phyloP scores from a whole-genome alignment of 2,888 invertebrate species.

The Tenthredo distinguenda region DNA sequence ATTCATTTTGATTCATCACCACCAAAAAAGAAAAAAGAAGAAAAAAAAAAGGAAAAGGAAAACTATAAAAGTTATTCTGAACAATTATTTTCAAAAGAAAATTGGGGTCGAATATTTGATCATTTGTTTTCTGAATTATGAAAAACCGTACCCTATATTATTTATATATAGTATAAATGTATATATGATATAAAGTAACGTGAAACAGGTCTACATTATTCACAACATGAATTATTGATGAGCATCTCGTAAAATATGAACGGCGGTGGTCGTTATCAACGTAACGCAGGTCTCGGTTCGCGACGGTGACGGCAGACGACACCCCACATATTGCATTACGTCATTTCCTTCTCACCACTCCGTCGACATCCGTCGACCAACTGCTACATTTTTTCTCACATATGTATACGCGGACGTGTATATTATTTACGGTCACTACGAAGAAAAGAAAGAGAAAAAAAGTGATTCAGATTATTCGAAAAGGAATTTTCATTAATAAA shows the following conservation, averaged over 20 bases:
- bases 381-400: not conserved
- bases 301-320: constrained; percentile 62
- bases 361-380: constrained; percentile 17
- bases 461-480: no score
- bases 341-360: constrained; percentile 52
- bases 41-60: no score
- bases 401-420: not conserved
- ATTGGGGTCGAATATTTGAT: no score
- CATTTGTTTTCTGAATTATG: no score
- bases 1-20: no score
- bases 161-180: not conserved
- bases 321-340: constrained; percentile 67
- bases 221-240: constrained; percentile 77
- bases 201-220: constrained; percentile 77
- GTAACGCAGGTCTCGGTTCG: constrained; percentile 60
- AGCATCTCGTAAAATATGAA: constrained; percentile 77
- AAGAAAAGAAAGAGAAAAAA: no score
- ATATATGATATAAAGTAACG: constrained; percentile 70
- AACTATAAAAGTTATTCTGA: no score
- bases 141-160: no score
- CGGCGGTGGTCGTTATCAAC: constrained; percentile 76
- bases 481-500: no score
- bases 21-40: no score
- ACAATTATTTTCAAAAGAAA: no score
- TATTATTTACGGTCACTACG: not conserved